Evolutionary conservation across 2,113 vertebrate species (phyloP), one percentile per base, ranked within the genome.

Genomic region (Furnarius figulus): DNA sequence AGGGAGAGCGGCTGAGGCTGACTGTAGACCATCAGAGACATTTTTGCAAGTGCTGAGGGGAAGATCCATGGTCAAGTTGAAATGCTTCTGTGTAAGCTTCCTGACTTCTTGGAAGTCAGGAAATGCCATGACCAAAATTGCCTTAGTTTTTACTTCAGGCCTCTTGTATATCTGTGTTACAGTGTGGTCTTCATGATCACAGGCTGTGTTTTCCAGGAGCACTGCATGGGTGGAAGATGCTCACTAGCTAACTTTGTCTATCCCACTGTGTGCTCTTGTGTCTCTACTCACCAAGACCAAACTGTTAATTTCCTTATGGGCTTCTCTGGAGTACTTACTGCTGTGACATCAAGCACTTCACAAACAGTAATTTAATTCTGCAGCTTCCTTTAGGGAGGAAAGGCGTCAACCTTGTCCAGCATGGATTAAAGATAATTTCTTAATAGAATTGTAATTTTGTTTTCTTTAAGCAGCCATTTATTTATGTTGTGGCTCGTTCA

Each of bases 91-190:
- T 5, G 4, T 82, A 58, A 93, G 49, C 44, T 88, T 90, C 86
- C 77, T 71, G 39, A 73, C 62, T 86, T 94, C 89, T 86, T 90
- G 55, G 89, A 94, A 90, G 67, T 44, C 76, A 89, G 93, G 96
- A 96, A 94, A 62, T 6, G 5, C 14, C 53, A 30, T 40, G 35
- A 30, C 28, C 39, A 39, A 44, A 95, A 70, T 61, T 55, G 66
- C 53, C 44, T 75, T 37, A 10, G 42, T 46, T 90, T 58, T 88
- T 6, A 42, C 19, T 85, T 80, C n/a, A 24, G 27, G 21, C 18
- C 37, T 76, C 37, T 56, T 8, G 30, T 53, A 5, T 37, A 2
- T 71, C 33, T 56, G 50, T 20, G 2, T 58, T n/a, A 16, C n/a
- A 42, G n/a, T 5, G 42, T 40, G 33, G 39, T 72, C 30, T 79